phyloP scores from a whole-genome alignment of 2,888 invertebrate species.

The Miltochrista miniata region DNA sequence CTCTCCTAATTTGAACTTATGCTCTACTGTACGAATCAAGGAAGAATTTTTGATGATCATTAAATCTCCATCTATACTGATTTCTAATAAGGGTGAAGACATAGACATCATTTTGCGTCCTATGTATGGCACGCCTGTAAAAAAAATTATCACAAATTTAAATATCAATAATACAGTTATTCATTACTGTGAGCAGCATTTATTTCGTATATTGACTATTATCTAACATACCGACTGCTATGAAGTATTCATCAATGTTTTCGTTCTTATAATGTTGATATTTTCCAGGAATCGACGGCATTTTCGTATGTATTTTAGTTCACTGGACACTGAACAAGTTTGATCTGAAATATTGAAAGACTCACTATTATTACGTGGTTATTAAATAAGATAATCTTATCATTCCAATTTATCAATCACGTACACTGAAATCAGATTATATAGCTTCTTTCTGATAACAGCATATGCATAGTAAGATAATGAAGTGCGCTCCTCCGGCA shows the following conservation, averaged over 20 bases:
- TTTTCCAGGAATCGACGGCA: slow-evolving; percentile 84
- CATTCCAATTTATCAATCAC: slow-evolving; percentile 39
- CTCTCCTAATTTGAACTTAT: slow-evolving; percentile 83
- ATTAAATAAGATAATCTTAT: slow-evolving; percentile 27
- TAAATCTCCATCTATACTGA: slow-evolving; percentile 76
- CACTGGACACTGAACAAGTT: neutral
- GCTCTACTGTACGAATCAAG: slow-evolving; percentile 79
- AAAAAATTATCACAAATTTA: neutral
- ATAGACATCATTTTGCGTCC: slow-evolving; percentile 86
- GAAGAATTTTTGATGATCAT: slow-evolving; percentile 85
- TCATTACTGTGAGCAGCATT: too few species aligned
- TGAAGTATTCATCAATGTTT: slow-evolving; percentile 86
- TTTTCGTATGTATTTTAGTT: slow-evolving; percentile 50
- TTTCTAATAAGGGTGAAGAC: slow-evolving; percentile 85
- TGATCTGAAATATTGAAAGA: neutral
- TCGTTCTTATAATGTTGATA: slow-evolving; percentile 86
- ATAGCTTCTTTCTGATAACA: neutral
- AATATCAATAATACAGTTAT: neutral
- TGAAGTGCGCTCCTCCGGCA: too few species aligned
- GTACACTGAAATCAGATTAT: slow-evolving; percentile 24
- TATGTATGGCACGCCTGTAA: slow-evolving; percentile 85
- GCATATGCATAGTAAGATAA: too few species aligned
- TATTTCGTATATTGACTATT: too few species aligned
- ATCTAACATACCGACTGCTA: slow-evolving; percentile 81
- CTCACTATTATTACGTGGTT: neutral